Conservation (phyloP, 2,113 vertebrate species). For the Menura novaehollandiae region DNA sequence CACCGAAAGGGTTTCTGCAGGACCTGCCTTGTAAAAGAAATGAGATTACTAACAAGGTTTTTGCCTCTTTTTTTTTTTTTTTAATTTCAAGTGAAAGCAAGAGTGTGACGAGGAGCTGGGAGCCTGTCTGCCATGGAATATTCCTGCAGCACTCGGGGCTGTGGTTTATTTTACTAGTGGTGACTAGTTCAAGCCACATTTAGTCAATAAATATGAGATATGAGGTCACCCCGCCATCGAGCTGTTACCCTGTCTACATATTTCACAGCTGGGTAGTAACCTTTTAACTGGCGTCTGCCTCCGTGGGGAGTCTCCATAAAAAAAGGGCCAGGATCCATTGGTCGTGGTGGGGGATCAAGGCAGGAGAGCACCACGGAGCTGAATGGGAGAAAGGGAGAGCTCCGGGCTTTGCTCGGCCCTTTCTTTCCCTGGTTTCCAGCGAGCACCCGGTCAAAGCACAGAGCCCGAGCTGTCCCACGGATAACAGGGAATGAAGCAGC, state of each 20-base stretch:
- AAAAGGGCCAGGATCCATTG: conserved; percentile 58
- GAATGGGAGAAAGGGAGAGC: background rate
- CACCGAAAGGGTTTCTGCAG: background rate
- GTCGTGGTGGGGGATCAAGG: conserved; percentile 58
- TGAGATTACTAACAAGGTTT: background rate
- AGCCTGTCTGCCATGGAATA: conserved; percentile 51
- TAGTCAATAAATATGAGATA: conserved; percentile 70
- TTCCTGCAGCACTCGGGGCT: conserved; percentile 43
- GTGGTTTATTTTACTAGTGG: conserved; percentile 71
- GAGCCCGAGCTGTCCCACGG: rapidly evolving
- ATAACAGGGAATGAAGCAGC: rapidly evolving
- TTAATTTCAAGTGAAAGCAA: background rate
- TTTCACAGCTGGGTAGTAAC: conserved; percentile 66
- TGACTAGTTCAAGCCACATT: conserved; percentile 65
- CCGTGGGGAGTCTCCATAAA: conserved; percentile 67
- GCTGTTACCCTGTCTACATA: conserved; percentile 58
- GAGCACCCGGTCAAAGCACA: rapidly evolving
- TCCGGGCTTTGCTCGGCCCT: background rate
- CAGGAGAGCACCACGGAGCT: background rate
- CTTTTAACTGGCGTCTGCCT: conserved; percentile 70
- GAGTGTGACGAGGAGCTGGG: background rate
- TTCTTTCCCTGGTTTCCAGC: background rate
- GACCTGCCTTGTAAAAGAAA: background rate
- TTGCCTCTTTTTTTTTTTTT: background rate
- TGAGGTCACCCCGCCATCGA: conserved; percentile 57